Percentiles rank a stretch among this genome's conserved stretches.
Evolutionary conservation across 2,888 invertebrate species (phyloP).

Genomic region (Plutella xylostella): DNA sequence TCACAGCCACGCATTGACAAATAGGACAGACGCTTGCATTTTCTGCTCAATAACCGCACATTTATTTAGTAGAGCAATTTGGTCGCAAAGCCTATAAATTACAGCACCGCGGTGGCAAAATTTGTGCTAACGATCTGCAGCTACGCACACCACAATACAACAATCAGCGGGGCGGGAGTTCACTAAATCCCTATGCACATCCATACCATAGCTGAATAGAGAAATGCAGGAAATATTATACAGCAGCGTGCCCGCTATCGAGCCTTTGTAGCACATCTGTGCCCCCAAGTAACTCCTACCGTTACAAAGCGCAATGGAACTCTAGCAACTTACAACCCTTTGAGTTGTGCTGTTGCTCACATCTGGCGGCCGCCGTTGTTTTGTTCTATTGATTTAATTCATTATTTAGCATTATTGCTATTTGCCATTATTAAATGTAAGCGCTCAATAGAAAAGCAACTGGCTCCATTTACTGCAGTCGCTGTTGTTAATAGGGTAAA

Average conservation of each 20-base stretch:
- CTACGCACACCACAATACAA: conserved; percentile 24
- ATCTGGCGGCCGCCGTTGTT: conserved; percentile 2
- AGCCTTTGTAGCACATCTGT: conserved; percentile 45
- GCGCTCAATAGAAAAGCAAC: too few relatives aligned
- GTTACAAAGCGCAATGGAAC: conserved; percentile 29
- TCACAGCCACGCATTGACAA: background rate
- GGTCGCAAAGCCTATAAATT: conserved; percentile 37
- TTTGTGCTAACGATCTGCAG: conserved; percentile 34
- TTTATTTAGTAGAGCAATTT: conserved; percentile 43
- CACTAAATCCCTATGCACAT: conserved; percentile 12
- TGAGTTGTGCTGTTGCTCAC: conserved; percentile 17
- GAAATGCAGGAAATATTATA: conserved; percentile 25
- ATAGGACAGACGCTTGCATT: conserved; percentile 7
- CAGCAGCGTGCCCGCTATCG: conserved; percentile 16
- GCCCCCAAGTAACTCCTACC: conserved; percentile 31
- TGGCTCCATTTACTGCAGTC: too few relatives aligned
- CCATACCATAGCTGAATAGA: conserved; percentile 18
- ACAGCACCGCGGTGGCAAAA: conserved; percentile 23
- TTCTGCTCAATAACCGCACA: conserved; percentile 33
- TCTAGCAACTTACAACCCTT: conserved; percentile 44
- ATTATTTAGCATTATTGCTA: background rate
- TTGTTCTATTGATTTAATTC: background rate
- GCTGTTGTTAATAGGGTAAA: too few relatives aligned
- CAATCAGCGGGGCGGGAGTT: conserved; percentile 10
- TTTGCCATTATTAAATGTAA: too few relatives aligned